Percentiles rank a stretch among this genome's conserved stretches.
Evolutionary conservation across 2,797 vertebrate species (phyloP).

Genomic region (Urophycis tenuis): DNA sequence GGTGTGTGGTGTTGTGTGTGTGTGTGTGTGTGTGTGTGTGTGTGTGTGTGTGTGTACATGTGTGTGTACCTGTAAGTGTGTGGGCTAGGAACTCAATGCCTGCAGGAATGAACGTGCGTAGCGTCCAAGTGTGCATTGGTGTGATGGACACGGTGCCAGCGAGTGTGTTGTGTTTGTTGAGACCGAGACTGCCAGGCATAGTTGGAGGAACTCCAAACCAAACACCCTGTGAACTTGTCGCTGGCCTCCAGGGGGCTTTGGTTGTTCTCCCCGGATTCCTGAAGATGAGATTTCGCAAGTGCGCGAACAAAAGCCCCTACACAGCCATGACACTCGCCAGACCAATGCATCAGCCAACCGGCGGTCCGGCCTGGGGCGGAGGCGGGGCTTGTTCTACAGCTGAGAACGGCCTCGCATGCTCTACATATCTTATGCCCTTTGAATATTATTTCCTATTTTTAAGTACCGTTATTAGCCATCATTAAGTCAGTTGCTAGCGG

Average conservation of each 20-base stretch:
- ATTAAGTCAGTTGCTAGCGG: not conserved
- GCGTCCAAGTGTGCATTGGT: not conserved
- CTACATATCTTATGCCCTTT: not conserved
- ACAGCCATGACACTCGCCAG: not conserved
- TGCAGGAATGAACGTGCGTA: not conserved
- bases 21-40: not conserved
- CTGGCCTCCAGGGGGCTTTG: too few relatives aligned
- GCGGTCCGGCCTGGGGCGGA: not conserved
- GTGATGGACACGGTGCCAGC: not conserved
- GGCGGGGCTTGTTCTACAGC: too few relatives aligned
- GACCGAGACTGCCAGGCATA: not conserved
- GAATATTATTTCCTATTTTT: not conserved
- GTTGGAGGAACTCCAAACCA: not conserved
- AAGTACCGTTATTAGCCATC: not conserved
- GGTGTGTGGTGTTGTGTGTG: too few relatives aligned
- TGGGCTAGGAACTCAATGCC: too few relatives aligned
- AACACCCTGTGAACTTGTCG: not conserved
- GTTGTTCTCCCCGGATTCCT: not conserved
- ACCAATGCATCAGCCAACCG: too few relatives aligned
- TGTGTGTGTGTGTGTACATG: too few relatives aligned
- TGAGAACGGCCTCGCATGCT: not conserved
- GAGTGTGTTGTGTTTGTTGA: too few relatives aligned
- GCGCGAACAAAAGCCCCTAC: not conserved
- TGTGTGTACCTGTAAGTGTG: too few relatives aligned
- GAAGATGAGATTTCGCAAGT: not conserved